A percentile compares a stretch with the other conserved stretches of the same genome.
Conservation (phyloP, 2,888 invertebrate species). For the Phaedon cochleariae region DNA sequence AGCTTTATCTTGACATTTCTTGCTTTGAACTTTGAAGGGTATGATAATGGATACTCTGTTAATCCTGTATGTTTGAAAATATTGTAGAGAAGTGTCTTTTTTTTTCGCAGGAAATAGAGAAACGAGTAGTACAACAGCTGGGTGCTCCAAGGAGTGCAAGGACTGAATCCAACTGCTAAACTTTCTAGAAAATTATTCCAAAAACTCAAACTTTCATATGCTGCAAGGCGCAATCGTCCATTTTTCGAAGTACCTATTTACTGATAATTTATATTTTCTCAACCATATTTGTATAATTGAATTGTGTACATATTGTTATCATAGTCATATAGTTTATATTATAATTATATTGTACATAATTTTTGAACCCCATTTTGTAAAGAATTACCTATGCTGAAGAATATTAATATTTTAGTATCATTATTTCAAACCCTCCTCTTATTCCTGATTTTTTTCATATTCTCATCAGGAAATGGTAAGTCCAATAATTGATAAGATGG, state of each 20-base stretch:
- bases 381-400: conserved; percentile 32
- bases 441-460: too few species aligned
- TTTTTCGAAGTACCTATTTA: conserved; percentile 46
- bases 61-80: too few species aligned
- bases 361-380: conserved; percentile 44
- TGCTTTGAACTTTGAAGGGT: too few species aligned
- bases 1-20: too few species aligned
- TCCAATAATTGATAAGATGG: too few species aligned
- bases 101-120: conserved; percentile 61
- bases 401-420: not conserved
- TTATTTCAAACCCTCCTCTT: too few species aligned
- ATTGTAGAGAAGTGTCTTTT: too few species aligned
- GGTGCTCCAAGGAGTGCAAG: conserved; percentile 60
- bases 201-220: conserved; percentile 32
- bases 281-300: conserved; percentile 49
- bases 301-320: conserved; percentile 59
- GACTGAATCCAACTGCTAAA: conserved; percentile 59
- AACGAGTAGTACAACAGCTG: conserved; percentile 62
- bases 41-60: too few species aligned
- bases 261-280: conserved; percentile 50
- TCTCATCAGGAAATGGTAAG: too few species aligned
- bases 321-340: conserved; percentile 61
- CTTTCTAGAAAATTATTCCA: conserved; percentile 22
- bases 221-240: conserved; percentile 57
- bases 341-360: conserved; percentile 56